phyloP scores from a whole-genome alignment of 2,888 invertebrate genomes.

The Yponomeuta sedellus region DNA sequence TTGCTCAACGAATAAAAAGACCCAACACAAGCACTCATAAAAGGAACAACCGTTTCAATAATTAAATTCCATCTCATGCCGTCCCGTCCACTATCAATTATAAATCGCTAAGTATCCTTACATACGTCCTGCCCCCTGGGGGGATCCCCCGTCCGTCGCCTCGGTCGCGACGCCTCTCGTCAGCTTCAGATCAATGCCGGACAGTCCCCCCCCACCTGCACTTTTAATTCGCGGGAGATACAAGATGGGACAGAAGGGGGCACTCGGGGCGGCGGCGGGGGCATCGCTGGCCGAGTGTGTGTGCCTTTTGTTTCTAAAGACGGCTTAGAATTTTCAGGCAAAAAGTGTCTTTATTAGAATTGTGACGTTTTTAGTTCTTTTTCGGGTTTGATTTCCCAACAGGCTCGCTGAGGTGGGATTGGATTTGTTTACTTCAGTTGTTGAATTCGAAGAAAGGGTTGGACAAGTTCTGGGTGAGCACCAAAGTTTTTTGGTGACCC shows the following conservation, averaged over 20 bases:
- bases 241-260: slow-evolving; percentile 17
- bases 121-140: slow-evolving; percentile 48
- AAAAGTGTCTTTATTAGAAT: neutral
- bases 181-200: slow-evolving; percentile 71
- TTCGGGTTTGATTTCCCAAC: slow-evolving; percentile 20
- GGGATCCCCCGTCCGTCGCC: slow-evolving; percentile 19
- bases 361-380: slow-evolving; percentile 23
- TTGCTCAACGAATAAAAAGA: neutral
- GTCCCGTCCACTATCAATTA: slow-evolving; percentile 57
- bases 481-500: too few species aligned
- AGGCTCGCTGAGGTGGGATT: slow-evolving; percentile 8
- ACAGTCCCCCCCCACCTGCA: slow-evolving; percentile 65
- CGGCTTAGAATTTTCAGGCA: slow-evolving; percentile 4
- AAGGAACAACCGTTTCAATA: neutral
- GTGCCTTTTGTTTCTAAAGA: slow-evolving; percentile 26
- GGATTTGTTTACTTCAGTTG: slow-evolving; percentile 4
- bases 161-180: slow-evolving; percentile 28
- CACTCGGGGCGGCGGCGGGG: slow-evolving; percentile 1
- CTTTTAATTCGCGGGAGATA: slow-evolving; percentile 57
- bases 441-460: neutral
- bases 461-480: neutral
- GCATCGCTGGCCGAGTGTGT: slow-evolving; percentile 19
- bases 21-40: neutral
- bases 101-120: slow-evolving; percentile 59
- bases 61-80: slow-evolving; percentile 8